phyloP scores from a whole-genome alignment of 2,797 vertebrate genomes.

The Leptodactylus fallax region DNA sequence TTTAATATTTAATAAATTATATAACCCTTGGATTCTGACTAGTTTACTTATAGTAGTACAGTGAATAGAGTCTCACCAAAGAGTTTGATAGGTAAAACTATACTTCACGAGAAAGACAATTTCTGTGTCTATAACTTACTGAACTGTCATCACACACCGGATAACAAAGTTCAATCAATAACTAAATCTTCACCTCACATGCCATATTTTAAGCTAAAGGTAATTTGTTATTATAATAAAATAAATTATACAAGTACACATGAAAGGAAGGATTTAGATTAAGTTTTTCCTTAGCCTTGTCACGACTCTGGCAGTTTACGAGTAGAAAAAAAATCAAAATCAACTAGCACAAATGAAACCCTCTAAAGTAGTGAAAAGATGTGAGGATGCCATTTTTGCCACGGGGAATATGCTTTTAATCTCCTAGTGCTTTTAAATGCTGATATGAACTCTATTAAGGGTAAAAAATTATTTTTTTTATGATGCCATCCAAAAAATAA shows the following conservation, averaged over 20 bases:
- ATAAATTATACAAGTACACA: constrained; percentile 66
- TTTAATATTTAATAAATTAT: not conserved
- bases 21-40: not conserved
- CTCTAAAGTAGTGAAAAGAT: constrained; percentile 13
- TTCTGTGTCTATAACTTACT: not conserved
- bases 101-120: not conserved
- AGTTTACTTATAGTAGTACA: not conserved
- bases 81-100: not conserved
- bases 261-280: constrained; percentile 40
- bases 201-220: constrained; percentile 57
- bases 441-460: constrained; percentile 52
- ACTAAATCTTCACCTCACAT: not conserved
- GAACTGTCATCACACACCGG: not conserved
- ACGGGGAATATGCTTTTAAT: constrained; percentile 43
- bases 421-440: constrained; percentile 38
- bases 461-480: constrained; percentile 23
- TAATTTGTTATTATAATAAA: constrained; percentile 56
- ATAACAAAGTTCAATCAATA: not conserved
- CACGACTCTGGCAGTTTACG: constrained; percentile 21
- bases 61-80: not conserved
- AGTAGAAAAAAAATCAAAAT: constrained; percentile 24
- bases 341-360: constrained; percentile 16
- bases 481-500: constrained; percentile 32
- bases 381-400: constrained; percentile 40
- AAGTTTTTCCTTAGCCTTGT: constrained; percentile 13